These are phyloP conservation scores for Bos javanicus DNA, from an alignment of 2,113 vertebrate genomes.

Conservation along the genomic window DNA sequence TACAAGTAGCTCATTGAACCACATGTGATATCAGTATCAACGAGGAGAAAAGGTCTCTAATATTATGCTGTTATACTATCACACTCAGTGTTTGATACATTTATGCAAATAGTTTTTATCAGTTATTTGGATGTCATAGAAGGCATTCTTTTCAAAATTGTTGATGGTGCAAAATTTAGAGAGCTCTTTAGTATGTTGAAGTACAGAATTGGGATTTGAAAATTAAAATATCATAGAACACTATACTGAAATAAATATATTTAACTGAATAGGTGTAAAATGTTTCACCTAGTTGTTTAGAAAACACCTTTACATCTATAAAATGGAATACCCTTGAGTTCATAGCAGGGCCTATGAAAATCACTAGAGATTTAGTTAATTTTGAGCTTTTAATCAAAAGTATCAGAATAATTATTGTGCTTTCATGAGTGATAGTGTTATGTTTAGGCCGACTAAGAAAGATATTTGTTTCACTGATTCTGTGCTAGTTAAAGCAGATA, in stretches of 20 bases:
- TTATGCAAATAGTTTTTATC: not conserved
- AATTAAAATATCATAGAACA: not conserved
- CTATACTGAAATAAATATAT: not conserved
- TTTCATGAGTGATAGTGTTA: not conserved
- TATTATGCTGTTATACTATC: not conserved
- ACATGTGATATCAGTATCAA: not conserved
- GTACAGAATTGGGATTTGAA: constrained; percentile 5
- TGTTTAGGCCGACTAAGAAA: not conserved
- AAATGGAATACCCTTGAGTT: not conserved
- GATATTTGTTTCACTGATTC: not conserved
- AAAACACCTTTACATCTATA: constrained; percentile 3
- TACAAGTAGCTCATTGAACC: not conserved
- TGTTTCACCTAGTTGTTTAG: not conserved
- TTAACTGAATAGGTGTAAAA: not conserved
- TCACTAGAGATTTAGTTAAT: not conserved
- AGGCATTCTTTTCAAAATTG: not conserved
- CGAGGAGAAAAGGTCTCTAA: not conserved
- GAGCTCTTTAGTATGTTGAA: not conserved
- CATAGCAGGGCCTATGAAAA: not conserved
- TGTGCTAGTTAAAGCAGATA: not conserved
- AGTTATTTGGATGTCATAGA: not conserved
- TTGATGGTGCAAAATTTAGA: not conserved
- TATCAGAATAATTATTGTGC: not conserved
- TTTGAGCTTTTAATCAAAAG: not conserved
- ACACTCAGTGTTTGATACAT: not conserved